Conservation (phyloP, 2,888 invertebrate species). For the Caenorhabditis japonica region DNA sequence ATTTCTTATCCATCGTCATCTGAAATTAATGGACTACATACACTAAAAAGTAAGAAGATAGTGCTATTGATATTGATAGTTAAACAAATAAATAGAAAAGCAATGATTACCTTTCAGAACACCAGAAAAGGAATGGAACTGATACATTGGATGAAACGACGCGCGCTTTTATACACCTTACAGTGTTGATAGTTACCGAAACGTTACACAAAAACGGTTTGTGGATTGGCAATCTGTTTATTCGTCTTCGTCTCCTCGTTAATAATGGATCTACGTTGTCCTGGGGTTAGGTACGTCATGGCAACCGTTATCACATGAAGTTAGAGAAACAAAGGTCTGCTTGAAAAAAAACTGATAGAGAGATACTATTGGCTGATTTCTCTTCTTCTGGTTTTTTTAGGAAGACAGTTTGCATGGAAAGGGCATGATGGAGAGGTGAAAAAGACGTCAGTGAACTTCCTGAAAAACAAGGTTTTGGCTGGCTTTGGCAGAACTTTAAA, state of each 20-base stretch:
- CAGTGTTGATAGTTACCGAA: conserved; percentile 52
- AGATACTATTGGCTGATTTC: conserved; percentile 10
- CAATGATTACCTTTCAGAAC: conserved; percentile 45
- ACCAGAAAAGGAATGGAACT: conserved; percentile 54
- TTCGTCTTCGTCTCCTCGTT: conserved; percentile 5
- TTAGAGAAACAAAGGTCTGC: conserved; percentile 44
- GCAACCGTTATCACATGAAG: conserved; percentile 40
- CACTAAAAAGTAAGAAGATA: too few species aligned
- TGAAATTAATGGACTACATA: too few species aligned
- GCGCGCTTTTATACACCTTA: conserved; percentile 42
- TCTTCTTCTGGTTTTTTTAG: conserved; percentile 25
- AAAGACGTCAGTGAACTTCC: conserved; percentile 37
- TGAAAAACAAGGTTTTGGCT: conserved; percentile 41
- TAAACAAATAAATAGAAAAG: conserved; percentile 7
- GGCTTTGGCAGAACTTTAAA: too few species aligned
- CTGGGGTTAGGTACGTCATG: conserved; percentile 19
- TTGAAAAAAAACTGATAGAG: conserved; percentile 35
- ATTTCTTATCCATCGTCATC: conserved; percentile 57
- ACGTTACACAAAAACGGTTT: conserved; percentile 54
- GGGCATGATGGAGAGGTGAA: conserved; percentile 12
- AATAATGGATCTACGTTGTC: neutral
- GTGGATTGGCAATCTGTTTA: conserved; percentile 44
- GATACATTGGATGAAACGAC: conserved; percentile 34
- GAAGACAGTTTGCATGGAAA: conserved; percentile 15
- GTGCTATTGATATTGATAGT: too few species aligned